Evolutionary conservation across 2,113 vertebrate genomes (phyloP).

Genomic region (Empidonax traillii): DNA sequence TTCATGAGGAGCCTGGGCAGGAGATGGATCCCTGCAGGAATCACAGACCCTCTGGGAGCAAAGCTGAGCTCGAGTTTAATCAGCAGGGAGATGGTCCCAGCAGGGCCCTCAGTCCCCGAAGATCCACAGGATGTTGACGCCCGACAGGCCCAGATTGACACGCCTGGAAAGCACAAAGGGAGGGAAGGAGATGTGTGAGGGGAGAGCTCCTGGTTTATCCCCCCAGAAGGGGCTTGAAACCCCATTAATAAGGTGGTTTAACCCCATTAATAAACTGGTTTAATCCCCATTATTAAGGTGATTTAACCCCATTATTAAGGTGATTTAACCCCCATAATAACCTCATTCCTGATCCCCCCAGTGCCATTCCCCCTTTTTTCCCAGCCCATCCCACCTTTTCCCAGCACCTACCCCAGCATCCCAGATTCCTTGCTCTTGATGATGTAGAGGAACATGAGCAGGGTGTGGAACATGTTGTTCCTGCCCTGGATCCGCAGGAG

Average conservation of each 20-base stretch:
- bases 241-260: no score
- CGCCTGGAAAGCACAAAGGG: constrained; percentile 72
- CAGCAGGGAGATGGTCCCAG: no score
- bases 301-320: no score
- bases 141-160: constrained; percentile 92
- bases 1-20: rapidly evolving
- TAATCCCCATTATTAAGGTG: no score
- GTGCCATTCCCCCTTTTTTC: no score
- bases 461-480: constrained; percentile 96
- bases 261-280: no score
- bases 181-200: not conserved
- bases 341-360: not conserved
- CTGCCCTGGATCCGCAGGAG: constrained; percentile 80
- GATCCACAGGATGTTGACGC: constrained; percentile 96
- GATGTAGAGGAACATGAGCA: constrained; percentile 96
- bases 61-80: not conserved
- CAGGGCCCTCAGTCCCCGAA: constrained; percentile 74
- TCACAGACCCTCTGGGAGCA: rapidly evolving
- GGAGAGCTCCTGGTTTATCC: not conserved
- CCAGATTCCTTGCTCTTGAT: constrained; percentile 96
- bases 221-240: rapidly evolving
- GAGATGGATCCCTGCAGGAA: rapidly evolving
- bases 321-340: no score
- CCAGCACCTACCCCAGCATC: constrained; percentile 90
- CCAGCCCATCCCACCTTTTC: not conserved